phyloP scores from a whole-genome alignment of 2,797 vertebrate genomes.

The Borostomias antarcticus region DNA sequence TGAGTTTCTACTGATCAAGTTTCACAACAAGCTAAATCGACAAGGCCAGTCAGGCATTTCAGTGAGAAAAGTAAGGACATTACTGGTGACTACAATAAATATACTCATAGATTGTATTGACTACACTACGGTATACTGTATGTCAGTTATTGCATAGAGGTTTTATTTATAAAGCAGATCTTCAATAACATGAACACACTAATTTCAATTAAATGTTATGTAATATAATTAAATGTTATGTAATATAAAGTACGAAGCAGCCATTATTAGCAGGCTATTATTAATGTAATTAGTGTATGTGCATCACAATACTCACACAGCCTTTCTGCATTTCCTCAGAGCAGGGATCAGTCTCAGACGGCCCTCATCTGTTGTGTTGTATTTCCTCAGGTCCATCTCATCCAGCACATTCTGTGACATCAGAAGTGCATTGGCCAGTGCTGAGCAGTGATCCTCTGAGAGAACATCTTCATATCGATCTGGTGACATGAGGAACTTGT shows the following conservation, averaged over 20 bases:
- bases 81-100: no score
- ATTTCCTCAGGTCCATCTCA: constrained; percentile 31
- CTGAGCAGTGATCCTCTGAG: constrained; percentile 35
- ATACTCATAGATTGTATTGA: no score
- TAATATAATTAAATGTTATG: neutral
- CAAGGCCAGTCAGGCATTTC: no score
- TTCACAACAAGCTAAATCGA: no score
- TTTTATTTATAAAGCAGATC: no score
- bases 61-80: no score
- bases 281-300: neutral
- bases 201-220: neutral
- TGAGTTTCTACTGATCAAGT: no score
- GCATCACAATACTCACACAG: constrained; percentile 28
- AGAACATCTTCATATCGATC: neutral
- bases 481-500: neutral
- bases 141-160: no score
- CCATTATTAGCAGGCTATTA: no score
- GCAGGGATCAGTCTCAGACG: constrained; percentile 27
- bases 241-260: neutral
- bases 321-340: constrained; percentile 29
- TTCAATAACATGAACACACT: no score
- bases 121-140: no score
- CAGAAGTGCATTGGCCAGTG: constrained; percentile 31
- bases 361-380: constrained; percentile 4
- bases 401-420: constrained; percentile 25